Percentiles rank a stretch among this genome's conserved stretches.
Evolutionary conservation across 2,888 invertebrate genomes (phyloP).

Genomic region (Mesoligia furuncula): DNA sequence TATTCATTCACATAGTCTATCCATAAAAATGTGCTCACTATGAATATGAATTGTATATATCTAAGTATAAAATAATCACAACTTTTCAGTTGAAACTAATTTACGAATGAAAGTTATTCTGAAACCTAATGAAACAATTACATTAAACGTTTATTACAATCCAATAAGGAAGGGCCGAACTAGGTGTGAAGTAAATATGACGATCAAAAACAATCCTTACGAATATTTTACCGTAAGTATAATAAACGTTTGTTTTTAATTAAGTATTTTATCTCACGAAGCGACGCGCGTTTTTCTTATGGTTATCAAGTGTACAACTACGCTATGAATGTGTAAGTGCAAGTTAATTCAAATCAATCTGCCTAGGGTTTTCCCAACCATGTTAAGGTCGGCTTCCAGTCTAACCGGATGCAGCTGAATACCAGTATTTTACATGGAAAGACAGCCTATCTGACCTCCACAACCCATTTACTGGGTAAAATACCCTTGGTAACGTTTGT

Average conservation of each 20-base stretch:
- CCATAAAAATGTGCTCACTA: neutral
- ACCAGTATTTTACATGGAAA: neutral
- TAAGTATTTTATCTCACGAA: neutral
- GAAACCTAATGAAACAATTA: slow-evolving; percentile 76
- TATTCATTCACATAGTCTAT: no score
- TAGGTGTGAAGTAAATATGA: slow-evolving; percentile 80
- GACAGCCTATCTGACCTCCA: neutral
- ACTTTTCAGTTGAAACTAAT: slow-evolving; percentile 75
- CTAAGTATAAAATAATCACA: neutral
- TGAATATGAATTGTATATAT: neutral
- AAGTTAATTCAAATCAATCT: neutral
- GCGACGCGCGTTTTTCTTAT: no score
- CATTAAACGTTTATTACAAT: slow-evolving; percentile 78
- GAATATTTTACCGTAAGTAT: slow-evolving; percentile 82
- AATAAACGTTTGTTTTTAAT: neutral
- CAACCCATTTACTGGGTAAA: neutral
- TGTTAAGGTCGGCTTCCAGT: neutral
- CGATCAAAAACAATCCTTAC: slow-evolving; percentile 83
- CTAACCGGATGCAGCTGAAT: neutral
- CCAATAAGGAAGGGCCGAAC: slow-evolving; percentile 81
- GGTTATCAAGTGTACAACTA: neutral
- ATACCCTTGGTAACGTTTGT: neutral
- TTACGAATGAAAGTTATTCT: slow-evolving; percentile 71
- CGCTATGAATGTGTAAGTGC: neutral
- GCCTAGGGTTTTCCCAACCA: neutral